Conservation (phyloP, 1,140 invertebrate species). For the Tribolium castaneum region DNA sequence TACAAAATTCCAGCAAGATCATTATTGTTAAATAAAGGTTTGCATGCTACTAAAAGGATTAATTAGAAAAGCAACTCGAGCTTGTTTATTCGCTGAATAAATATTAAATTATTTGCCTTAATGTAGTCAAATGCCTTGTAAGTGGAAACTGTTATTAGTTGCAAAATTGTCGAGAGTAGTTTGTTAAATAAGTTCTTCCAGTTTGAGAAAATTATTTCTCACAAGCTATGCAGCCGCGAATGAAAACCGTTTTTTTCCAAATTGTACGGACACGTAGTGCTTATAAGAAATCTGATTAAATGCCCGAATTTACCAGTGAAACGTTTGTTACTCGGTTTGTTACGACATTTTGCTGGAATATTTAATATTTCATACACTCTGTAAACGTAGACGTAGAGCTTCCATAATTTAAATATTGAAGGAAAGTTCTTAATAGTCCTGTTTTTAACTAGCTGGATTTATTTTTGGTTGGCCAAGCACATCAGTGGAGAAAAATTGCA, state of each 20-base stretch:
- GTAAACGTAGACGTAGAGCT: background rate
- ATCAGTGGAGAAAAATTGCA: background rate
- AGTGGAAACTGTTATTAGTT: too few species aligned
- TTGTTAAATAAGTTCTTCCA: too few species aligned
- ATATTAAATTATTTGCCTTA: background rate
- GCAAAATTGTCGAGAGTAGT: too few species aligned
- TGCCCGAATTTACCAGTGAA: too few species aligned
- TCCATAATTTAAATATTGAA: background rate
- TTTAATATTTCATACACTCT: too few species aligned
- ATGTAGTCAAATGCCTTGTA: background rate
- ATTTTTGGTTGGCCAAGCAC: background rate
- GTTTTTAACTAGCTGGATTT: background rate
- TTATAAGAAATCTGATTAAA: background rate
- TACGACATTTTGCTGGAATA: too few species aligned
- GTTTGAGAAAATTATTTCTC: too few species aligned
- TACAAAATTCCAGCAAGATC: background rate
- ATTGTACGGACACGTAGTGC: background rate
- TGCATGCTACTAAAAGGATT: background rate
- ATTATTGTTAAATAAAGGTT: background rate
- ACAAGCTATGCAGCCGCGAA: background rate
- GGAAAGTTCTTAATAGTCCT: background rate
- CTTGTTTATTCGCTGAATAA: background rate
- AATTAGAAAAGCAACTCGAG: background rate
- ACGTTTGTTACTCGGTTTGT: too few species aligned
- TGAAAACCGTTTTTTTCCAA: background rate